phyloP scores from a whole-genome alignment of 2,888 invertebrate species.

The Tinea pellionella region DNA sequence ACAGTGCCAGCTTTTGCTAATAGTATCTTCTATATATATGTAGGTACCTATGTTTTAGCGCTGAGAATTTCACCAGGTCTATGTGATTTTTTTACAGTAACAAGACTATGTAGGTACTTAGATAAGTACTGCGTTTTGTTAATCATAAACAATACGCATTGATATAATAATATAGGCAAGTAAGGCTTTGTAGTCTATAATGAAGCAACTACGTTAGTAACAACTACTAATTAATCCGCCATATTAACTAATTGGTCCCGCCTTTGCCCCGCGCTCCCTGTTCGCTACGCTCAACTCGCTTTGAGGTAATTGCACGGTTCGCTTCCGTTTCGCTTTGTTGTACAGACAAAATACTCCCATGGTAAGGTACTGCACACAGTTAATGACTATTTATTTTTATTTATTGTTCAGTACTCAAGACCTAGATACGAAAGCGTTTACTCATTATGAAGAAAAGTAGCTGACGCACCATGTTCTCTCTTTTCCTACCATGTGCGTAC shows the following conservation, averaged over 20 bases:
- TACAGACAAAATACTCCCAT: constrained; percentile 7
- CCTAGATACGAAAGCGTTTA: no score
- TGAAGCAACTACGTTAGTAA: neutral
- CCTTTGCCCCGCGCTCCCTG: constrained; percentile 20
- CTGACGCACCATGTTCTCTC: no score
- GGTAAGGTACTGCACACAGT: neutral
- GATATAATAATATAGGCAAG: neutral
- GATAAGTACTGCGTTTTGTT: neutral
- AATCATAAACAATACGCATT: constrained; percentile 5
- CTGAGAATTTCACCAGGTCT: no score
- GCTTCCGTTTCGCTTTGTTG: constrained; percentile 16
- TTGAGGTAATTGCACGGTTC: constrained; percentile 24
- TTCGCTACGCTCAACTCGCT: constrained; percentile 28
- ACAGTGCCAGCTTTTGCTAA: no score
- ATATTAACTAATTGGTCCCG: constrained; percentile 47
- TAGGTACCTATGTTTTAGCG: no score
- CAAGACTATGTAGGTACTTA: no score
- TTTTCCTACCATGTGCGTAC: no score
- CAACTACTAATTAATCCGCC: constrained; percentile 44
- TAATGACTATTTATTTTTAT: no score
- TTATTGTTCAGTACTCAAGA: no score
- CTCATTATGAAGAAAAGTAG: no score
- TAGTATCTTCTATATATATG: no score
- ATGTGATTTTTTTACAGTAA: no score
- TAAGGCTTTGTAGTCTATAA: constrained; percentile 3